Base-by-base conservation (phyloP, 1,140 invertebrate species). In the Plectus sambesii region DNA sequence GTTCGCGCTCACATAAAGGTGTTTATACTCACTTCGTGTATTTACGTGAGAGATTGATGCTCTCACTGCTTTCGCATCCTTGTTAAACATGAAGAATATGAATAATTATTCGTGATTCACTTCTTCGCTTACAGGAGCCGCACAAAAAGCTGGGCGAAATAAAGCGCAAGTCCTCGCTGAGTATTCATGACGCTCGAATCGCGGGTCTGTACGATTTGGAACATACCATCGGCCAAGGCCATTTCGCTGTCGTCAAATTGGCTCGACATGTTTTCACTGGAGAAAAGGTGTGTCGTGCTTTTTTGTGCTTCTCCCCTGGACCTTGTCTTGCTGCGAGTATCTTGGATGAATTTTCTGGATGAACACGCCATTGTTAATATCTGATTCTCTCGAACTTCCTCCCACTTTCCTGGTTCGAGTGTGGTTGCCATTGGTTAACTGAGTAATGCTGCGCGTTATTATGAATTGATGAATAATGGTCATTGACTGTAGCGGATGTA, bases 191-290 rank as follows among this genome's bases (percentile, higher is more conserved):
- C 20, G 42, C 59, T n/a, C 15, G 58, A 23, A 61, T 61, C 22
- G 59, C 61, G 12, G 64, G 64, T 15, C 49, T 67, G 12, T 67
- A 67, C 42, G 66, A 67, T 50, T 45, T 67, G 9, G 66, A 66
- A 33, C 47, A 69, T 36, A 69, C 66, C 2, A 67, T 67, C 15
- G 64, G 64, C 19, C 60, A 69, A 43, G 64, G 60, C 2, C 61
- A 99, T 76, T 99, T 96, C 79, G 93, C 93, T 47, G 89, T 98
- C 40, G 94, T 99, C 19, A 98, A 99, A 77, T 74, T 94, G 51
- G 94, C 94, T 6, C 77, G 85, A 54, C 94, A 99, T 78, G 92
- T 98, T 35, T 97, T 98, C 72, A 98, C 93, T 33, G 90, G 90
- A n/a, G 89, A 94, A 76, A 90, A 92, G 74, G 93, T 99, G 41